Evolutionary conservation across 2,113 vertebrate species (phyloP).

Genomic region (Pedetes capensis): DNA sequence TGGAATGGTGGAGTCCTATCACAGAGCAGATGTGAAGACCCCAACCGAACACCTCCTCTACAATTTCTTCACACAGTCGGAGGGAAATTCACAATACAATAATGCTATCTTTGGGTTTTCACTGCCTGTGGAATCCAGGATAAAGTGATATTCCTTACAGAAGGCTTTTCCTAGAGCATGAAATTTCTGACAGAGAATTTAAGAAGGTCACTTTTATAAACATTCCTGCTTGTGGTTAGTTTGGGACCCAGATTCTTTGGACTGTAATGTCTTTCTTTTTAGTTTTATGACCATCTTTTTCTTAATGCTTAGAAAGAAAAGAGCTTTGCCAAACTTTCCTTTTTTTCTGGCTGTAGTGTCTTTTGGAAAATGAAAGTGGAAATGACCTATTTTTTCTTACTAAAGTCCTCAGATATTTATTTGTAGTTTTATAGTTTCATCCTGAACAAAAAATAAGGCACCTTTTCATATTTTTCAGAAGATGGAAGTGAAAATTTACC

Average conservation of each 20-base stretch:
- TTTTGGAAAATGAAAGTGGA: conserved; percentile 67
- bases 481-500: not conserved
- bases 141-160: not conserved
- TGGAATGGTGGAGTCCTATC: not conserved
- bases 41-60: not conserved
- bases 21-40: not conserved
- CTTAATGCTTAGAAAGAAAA: conserved; percentile 60
- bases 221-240: conserved; percentile 29
- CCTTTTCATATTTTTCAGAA: not conserved
- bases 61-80: not conserved
- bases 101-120: not conserved
- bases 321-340: conserved; percentile 48
- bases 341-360: conserved; percentile 30
- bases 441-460: conserved; percentile 12
- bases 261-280: conserved; percentile 43
- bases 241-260: conserved; percentile 37
- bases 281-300: conserved; percentile 42
- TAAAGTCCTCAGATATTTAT: conserved; percentile 48
- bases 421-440: conserved; percentile 25
- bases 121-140: not conserved
- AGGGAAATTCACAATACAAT: not conserved
- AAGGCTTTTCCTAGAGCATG: not conserved
- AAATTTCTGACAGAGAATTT: not conserved
- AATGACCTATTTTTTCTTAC: conserved; percentile 42
- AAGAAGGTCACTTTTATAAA: conserved; percentile 40